These are phyloP conservation scores for Ailuropoda melanoleuca DNA, from an alignment of 2,113 vertebrate genomes.

Conservation along the genomic window DNA sequence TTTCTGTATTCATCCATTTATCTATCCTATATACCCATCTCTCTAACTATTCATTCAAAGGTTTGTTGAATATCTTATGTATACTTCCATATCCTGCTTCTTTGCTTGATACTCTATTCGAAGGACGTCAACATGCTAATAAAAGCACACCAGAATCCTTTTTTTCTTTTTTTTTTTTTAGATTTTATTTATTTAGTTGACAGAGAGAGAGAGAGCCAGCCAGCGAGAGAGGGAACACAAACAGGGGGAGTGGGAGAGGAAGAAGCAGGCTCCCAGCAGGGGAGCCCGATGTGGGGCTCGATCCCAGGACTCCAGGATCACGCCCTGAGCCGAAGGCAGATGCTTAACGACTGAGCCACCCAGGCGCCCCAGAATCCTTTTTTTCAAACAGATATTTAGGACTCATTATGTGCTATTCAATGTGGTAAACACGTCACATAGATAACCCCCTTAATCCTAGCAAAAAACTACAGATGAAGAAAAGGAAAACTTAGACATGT, in stretches of 20 bases:
- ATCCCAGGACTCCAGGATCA: too few species aligned
- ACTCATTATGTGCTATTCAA: neutral
- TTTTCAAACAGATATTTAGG: slow-evolving; percentile 29
- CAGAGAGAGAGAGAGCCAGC: too few species aligned
- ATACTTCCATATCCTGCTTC: neutral
- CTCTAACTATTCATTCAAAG: neutral
- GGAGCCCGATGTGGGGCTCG: too few species aligned
- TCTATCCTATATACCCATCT: neutral
- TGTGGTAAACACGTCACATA: neutral
- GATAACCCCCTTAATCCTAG: slow-evolving; percentile 56
- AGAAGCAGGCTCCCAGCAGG: too few species aligned
- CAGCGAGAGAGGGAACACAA: too few species aligned
- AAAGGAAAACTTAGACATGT: slow-evolving; percentile 34
- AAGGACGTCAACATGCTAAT: slow-evolving; percentile 29
- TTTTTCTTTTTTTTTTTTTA: neutral
- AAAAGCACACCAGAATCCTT: neutral
- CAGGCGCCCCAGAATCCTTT: neutral
- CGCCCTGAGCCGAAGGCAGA: too few species aligned
- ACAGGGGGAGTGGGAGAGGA: too few species aligned
- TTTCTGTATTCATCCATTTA: neutral
- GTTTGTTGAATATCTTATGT: slow-evolving; percentile 9
- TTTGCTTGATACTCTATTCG: slow-evolving; percentile 9
- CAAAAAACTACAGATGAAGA: slow-evolving; percentile 45
- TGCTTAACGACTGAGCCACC: too few species aligned
- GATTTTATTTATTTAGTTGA: too few species aligned